phyloP scores from a whole-genome alignment of 2,888 invertebrate species.

The Ectobius pallidus region DNA sequence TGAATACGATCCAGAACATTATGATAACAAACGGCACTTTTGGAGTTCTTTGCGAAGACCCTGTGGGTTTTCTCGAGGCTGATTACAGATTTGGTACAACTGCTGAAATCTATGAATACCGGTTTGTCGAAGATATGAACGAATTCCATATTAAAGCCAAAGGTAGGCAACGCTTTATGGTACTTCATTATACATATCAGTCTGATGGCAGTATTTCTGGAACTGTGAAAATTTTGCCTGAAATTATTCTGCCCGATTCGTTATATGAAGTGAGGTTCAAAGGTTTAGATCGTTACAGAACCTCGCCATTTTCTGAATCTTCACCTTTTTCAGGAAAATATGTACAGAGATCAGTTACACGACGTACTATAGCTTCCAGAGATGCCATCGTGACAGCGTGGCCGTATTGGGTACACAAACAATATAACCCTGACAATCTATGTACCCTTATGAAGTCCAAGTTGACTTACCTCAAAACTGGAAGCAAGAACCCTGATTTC shows the following conservation, averaged over 20 bases:
- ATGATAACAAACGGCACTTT: too few relatives aligned
- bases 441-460: slow-evolving; percentile 54
- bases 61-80: too few relatives aligned
- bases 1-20: too few relatives aligned
- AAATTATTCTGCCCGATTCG: slow-evolving; percentile 65
- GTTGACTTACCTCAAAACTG: slow-evolving; percentile 45
- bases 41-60: too few relatives aligned
- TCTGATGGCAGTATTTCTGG: too few relatives aligned
- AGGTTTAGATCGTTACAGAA: slow-evolving; percentile 50
- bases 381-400: slow-evolving; percentile 65
- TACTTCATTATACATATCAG: too few relatives aligned
- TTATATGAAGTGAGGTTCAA: slow-evolving; percentile 54
- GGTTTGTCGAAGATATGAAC: too few relatives aligned
- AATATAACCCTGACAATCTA: slow-evolving; percentile 62
- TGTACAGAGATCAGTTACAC: not conserved
- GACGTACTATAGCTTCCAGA: slow-evolving; percentile 31
- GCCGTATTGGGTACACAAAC: slow-evolving; percentile 71
- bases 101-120: too few relatives aligned
- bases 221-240: slow-evolving; percentile 72
- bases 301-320: slow-evolving; percentile 20
- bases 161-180: too few relatives aligned
- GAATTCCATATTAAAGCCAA: too few relatives aligned
- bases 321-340: not conserved
- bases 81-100: too few relatives aligned
- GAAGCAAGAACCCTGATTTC: not conserved